A percentile compares a stretch with the other conserved stretches of the same genome.
These are phyloP conservation scores for Grammomys dolichurus DNA, from an alignment of 2,113 vertebrate genomes.

Conservation along the genomic window DNA sequence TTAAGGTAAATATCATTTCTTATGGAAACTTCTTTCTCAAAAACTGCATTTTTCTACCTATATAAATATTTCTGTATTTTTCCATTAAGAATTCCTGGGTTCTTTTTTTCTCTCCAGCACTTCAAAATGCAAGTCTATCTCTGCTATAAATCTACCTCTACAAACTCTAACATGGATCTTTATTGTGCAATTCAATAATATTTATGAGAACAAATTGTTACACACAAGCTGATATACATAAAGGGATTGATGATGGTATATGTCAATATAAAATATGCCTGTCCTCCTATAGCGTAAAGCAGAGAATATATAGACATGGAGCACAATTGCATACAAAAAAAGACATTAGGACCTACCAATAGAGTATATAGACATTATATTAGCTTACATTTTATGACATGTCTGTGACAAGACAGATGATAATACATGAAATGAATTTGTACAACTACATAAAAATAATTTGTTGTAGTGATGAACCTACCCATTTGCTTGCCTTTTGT, in stretches of 20 bases:
- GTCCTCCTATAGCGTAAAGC: background rate
- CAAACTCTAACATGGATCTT: background rate
- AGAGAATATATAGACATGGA: background rate
- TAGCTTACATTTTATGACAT: background rate
- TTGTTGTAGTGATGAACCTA: background rate
- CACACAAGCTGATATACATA: background rate
- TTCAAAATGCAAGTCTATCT: background rate
- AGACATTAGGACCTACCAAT: no score
- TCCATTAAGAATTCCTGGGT: background rate
- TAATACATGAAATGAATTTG: background rate
- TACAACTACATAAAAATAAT: background rate
- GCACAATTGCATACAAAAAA: background rate
- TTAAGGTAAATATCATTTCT: background rate
- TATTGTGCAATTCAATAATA: background rate
- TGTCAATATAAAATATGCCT: background rate
- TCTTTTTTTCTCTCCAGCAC: background rate
- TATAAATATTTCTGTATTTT: background rate
- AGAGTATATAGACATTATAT: background rate
- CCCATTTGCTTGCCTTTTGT: background rate
- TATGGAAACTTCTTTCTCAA: background rate
- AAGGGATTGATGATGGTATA: background rate
- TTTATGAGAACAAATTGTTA: conserved; percentile 33
- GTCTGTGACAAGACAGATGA: background rate
- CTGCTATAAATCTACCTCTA: background rate
- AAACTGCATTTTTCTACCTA: background rate